phyloP scores from a whole-genome alignment of 2,888 invertebrate species.

The Cataglyphis altisquamis region DNA sequence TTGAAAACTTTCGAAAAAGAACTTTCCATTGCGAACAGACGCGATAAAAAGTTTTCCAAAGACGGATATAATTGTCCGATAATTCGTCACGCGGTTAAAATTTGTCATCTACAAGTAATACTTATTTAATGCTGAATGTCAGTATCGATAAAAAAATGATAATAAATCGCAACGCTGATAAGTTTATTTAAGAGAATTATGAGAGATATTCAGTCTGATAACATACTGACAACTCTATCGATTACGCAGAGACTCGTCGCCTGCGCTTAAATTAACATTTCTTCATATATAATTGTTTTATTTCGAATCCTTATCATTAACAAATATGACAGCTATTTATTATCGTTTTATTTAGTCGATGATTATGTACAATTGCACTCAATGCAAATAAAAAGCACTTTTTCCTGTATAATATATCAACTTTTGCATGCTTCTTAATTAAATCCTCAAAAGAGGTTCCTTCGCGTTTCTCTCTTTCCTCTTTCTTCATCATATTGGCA shows the following conservation, averaged over 20 bases:
- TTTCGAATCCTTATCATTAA: conserved; percentile 41
- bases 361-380: conserved; percentile 68
- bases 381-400: conserved; percentile 57
- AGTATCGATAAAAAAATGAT: conserved; percentile 36
- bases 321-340: conserved; percentile 57
- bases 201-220: conserved; percentile 7
- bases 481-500: conserved; percentile 64
- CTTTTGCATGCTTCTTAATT: neutral
- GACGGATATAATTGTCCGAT: conserved; percentile 23
- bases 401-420: neutral
- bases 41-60: conserved; percentile 41
- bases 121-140: neutral
- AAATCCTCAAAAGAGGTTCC: conserved; percentile 26
- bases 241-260: neutral
- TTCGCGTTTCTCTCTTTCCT: conserved; percentile 38
- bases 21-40: conserved; percentile 34
- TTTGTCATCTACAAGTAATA: neutral
- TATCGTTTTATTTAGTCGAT: conserved; percentile 63
- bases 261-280: neutral
- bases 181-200: conserved; percentile 10
- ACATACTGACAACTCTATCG: neutral
- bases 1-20: conserved; percentile 38
- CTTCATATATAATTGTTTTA: conserved; percentile 30
- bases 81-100: conserved; percentile 9
- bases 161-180: neutral